Base-by-base conservation (phyloP, 1,140 invertebrate species). In the Armadillidium nasatum region DNA sequence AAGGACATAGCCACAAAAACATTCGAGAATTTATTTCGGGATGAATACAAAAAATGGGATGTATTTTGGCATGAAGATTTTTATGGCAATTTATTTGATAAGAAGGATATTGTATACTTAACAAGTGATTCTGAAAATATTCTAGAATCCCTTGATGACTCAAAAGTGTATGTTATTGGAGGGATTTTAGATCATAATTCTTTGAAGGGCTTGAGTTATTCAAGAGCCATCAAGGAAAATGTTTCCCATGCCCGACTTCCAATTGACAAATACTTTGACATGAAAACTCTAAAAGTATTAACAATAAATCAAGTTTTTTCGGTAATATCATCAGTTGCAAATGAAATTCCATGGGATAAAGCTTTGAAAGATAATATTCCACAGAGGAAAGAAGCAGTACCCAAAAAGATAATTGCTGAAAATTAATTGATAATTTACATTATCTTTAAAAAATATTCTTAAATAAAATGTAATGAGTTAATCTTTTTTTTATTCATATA, bases 251-350 rank as follows among this genome's bases (percentile, higher is more conserved):
- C 90, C 0, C 89, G 92, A 82, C 85, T 99, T 50, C 96, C 97
- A 0, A 89, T 99, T 82, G 90, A 91, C 82, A 91, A 96, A 85
- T 94, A 92, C 87, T 88, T 99, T 43, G 89, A 93, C 82, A 93
- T 99, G 91, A 94, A 94, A 86, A 92, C 93, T 9, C 88, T 96
- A 82, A 94, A 94, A 87, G 95, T 99, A 66, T 88, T 99, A 46
- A 95, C 96, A 33, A 93, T 99, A 77, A 95, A 97, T 87, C 97
- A 99, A 87, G 95, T 98, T 15, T 98, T 96, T 86, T 93, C 96
- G 86, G 96, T 98, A 81, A 83, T 99, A 21, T 83, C 95, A 11
- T 87, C 88, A 79, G 89, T 94, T 46, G 89, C 89, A 15, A 90
- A 93, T 85, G 93, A 91, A 0, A 87, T 89, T 82, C 87, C 89